A percentile compares a stretch with the other conserved stretches of the same genome.
Conservation (phyloP, 2,888 invertebrate species). For the Octodonta nipae region DNA sequence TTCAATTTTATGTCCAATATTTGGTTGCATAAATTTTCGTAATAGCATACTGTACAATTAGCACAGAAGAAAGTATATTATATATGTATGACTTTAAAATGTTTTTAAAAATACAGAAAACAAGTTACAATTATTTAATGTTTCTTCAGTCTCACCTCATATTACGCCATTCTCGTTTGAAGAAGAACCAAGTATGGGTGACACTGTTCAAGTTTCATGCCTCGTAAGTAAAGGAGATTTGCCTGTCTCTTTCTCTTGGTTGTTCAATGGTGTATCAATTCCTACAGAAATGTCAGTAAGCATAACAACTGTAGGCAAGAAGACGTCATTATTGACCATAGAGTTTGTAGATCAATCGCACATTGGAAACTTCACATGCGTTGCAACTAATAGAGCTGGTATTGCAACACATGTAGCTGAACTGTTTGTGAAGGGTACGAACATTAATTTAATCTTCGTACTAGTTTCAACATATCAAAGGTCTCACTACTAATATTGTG, state of each 20-base stretch:
- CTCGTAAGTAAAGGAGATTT: constrained; percentile 52
- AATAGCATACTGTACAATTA: no score
- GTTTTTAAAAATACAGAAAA: no score
- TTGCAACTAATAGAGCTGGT: constrained; percentile 42
- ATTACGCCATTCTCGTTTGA: constrained; percentile 56
- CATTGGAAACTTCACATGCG: constrained; percentile 44
- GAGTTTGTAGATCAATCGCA: constrained; percentile 40
- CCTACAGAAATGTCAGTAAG: constrained; percentile 35
- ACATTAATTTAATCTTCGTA: no score
- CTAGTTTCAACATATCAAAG: no score
- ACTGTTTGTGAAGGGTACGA: constrained; percentile 42
- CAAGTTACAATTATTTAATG: no score
- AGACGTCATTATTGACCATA: constrained; percentile 50
- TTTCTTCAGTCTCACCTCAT: constrained; percentile 42
- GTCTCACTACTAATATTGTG: no score
- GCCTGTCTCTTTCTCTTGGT: constrained; percentile 63
- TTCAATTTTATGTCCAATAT: no score
- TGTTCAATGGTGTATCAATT: constrained; percentile 47
- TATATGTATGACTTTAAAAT: no score
- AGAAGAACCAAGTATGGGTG: constrained; percentile 49
- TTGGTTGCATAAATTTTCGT: no score
- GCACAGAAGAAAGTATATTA: no score
- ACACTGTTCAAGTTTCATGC: constrained; percentile 52
- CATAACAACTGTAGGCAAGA: constrained; percentile 49
- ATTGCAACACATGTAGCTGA: constrained; percentile 36